phyloP scores from a whole-genome alignment of 2,888 invertebrate genomes.

The Hipparchia sbordonii region DNA sequence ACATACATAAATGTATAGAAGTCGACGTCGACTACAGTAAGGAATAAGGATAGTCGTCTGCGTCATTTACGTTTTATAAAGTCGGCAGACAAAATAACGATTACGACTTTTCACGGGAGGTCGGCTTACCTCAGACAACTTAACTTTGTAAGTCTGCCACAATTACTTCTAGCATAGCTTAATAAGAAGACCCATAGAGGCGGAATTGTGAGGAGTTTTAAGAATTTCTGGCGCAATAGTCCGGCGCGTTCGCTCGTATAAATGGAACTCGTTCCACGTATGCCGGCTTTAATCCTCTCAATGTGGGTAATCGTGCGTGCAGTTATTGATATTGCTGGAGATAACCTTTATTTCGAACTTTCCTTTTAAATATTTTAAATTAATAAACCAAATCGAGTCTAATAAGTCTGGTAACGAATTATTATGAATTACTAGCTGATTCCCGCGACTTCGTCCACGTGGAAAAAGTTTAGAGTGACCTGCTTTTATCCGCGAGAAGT shows the following conservation, averaged over 20 bases:
- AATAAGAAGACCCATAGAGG: slow-evolving; percentile 64
- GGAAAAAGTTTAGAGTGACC: too few species aligned
- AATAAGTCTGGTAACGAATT: slow-evolving; percentile 9
- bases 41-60: slow-evolving; percentile 50
- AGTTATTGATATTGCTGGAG: slow-evolving; percentile 69
- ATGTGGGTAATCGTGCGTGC: slow-evolving; percentile 73
- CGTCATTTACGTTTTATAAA: slow-evolving; percentile 68
- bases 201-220: slow-evolving; percentile 68
- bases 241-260: slow-evolving; percentile 47
- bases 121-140: slow-evolving; percentile 70
- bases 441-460: too few species aligned
- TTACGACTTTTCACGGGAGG: slow-evolving; percentile 67
- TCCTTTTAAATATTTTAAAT: slow-evolving; percentile 57
- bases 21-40: slow-evolving; percentile 14
- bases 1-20: background rate
- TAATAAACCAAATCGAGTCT: slow-evolving; percentile 35
- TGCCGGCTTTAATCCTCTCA: slow-evolving; percentile 67
- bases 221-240: slow-evolving; percentile 56
- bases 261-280: slow-evolving; percentile 61
- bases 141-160: slow-evolving; percentile 80
- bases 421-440: too few species aligned
- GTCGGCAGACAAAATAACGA: slow-evolving; percentile 81
- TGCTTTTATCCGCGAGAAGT: too few species aligned
- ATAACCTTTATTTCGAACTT: slow-evolving; percentile 57
- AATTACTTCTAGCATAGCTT: slow-evolving; percentile 73